phyloP scores from a whole-genome alignment of 2,888 invertebrate genomes.

The Pyrochroa serraticornis region DNA sequence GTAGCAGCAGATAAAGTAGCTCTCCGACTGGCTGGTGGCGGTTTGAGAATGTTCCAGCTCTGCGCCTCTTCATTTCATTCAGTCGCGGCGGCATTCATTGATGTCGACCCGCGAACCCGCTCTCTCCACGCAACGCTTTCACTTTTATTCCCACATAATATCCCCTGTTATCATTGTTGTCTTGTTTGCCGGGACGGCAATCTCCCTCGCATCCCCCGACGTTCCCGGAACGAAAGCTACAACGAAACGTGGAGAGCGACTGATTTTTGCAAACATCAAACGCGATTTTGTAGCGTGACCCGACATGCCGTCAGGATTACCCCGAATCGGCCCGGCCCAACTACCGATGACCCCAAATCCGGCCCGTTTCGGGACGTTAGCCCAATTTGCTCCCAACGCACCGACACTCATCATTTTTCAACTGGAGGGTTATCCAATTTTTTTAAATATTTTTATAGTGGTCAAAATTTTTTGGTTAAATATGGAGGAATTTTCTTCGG shows the following conservation, averaged over 20 bases:
- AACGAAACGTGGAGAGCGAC: background rate
- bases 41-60: constrained; percentile 29
- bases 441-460: no score
- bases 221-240: background rate
- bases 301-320: background rate
- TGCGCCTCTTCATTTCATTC: constrained; percentile 37
- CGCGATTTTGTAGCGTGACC: background rate
- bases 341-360: no score
- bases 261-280: background rate
- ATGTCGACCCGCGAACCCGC: constrained; percentile 32
- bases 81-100: constrained; percentile 37
- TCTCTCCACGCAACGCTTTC: constrained; percentile 26
- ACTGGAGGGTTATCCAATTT: no score
- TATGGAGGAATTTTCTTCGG: no score
- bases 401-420: no score
- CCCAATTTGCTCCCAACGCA: no score
- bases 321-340: no score
- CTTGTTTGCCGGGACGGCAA: background rate
- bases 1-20: constrained; percentile 40
- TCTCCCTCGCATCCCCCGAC: background rate
- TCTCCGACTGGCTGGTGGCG: constrained; percentile 14
- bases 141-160: constrained; percentile 35
- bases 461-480: no score
- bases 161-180: constrained; percentile 14
- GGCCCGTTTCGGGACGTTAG: no score